These are phyloP conservation scores for Craterocephalus amniculus DNA, from an alignment of 2,797 vertebrate genomes.

Conservation along the genomic window DNA sequence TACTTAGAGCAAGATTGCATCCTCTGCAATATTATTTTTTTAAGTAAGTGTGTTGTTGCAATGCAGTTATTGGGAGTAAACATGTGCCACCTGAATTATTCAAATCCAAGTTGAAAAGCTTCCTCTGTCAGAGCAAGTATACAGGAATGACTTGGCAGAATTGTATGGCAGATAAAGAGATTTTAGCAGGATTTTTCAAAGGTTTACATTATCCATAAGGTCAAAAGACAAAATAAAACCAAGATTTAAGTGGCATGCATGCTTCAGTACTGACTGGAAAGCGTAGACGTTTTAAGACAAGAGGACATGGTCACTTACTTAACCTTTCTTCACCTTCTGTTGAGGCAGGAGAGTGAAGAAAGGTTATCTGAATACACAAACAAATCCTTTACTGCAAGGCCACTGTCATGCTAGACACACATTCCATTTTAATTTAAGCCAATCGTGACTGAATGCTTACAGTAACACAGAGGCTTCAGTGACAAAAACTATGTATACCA, in stretches of 20 bases:
- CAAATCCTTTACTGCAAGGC: conserved; percentile 6
- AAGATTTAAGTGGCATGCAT: conserved; percentile 1
- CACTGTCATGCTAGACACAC: conserved; percentile 17
- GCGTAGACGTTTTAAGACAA: not conserved
- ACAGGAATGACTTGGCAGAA: conserved; percentile 11
- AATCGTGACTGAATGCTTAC: conserved; percentile 25
- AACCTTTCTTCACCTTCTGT: too few relatives aligned
- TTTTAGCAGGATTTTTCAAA: not conserved
- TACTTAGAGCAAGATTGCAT: too few relatives aligned
- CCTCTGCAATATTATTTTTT: too few relatives aligned
- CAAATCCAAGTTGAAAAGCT: conserved; percentile 6
- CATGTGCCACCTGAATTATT: not conserved
- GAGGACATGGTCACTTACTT: too few relatives aligned
- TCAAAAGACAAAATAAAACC: not conserved
- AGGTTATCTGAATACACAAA: not conserved
- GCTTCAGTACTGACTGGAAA: not conserved
- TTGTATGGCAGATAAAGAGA: conserved; percentile 38
- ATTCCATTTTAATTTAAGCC: conserved; percentile 34
- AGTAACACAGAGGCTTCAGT: conserved; percentile 32
- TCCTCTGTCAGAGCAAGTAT: not conserved
- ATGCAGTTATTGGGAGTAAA: not conserved
- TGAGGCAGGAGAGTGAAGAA: too few relatives aligned
- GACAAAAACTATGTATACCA: conserved; percentile 34
- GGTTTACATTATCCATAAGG: not conserved
- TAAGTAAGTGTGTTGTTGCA: not conserved